These are phyloP conservation scores for Hofmannophila pseudospretella DNA, from an alignment of 2,888 invertebrate genomes.

Conservation along the genomic window DNA sequence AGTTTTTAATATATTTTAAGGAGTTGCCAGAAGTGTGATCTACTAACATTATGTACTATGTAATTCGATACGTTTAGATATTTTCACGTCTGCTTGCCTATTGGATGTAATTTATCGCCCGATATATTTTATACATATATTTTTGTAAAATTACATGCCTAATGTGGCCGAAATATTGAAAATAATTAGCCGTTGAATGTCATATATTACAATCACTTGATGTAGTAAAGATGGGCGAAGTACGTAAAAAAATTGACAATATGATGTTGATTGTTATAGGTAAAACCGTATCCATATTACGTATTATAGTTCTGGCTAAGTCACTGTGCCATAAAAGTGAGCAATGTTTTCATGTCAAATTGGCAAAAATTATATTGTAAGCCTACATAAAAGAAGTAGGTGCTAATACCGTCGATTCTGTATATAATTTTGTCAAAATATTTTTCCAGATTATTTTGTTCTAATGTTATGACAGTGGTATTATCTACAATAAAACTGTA, in stretches of 20 bases:
- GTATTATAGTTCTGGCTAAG: background rate
- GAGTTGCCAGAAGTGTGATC: conserved; percentile 64
- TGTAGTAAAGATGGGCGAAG: background rate
- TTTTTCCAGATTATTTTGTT: too few relatives aligned
- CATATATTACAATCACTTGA: background rate
- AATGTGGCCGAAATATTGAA: background rate
- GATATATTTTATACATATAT: background rate
- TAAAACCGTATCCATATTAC: background rate
- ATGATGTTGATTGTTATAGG: background rate
- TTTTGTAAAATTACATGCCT: background rate
- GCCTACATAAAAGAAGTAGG: too few relatives aligned
- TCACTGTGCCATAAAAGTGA: background rate
- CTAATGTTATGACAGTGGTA: too few relatives aligned
- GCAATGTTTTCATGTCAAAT: too few relatives aligned
- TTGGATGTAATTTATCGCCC: background rate
- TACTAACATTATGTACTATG: conserved; percentile 54
- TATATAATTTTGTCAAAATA: too few relatives aligned
- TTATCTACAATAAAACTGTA: too few relatives aligned
- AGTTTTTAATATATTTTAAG: conserved; percentile 46
- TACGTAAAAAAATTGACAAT: background rate
- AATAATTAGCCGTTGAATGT: background rate
- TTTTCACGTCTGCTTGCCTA: background rate
- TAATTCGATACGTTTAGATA: conserved; percentile 24
- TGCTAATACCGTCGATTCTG: too few relatives aligned
- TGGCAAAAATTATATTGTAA: background rate